Conservation (phyloP, 2,888 invertebrate genomes). For the Neoitamus cyanurus region DNA sequence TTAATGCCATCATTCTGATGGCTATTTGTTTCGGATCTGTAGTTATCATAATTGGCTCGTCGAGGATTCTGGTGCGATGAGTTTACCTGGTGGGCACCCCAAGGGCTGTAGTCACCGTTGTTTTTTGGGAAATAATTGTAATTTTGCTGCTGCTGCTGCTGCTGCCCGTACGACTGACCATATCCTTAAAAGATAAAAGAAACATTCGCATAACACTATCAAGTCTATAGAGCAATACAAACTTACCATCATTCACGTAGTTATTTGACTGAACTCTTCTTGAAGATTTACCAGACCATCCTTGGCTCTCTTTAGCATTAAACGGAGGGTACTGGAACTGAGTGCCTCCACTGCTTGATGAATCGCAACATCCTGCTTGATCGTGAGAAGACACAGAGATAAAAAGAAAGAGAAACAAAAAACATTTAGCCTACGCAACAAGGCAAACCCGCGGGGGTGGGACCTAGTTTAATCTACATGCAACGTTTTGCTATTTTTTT, state of each 20-base stretch:
- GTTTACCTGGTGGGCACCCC: slow-evolving; percentile 73
- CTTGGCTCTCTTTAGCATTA: slow-evolving; percentile 80
- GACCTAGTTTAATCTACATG: not conserved
- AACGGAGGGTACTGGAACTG: slow-evolving; percentile 93
- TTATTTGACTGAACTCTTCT: slow-evolving; percentile 49
- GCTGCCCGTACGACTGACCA: slow-evolving; percentile 72
- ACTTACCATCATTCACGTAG: slow-evolving; percentile 51
- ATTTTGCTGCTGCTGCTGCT: slow-evolving; percentile 27
- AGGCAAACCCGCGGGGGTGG: not conserved
- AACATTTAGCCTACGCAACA: not conserved
- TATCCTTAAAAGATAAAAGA: slow-evolving; percentile 49
- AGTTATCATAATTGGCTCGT: slow-evolving; percentile 80
- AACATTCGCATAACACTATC: too few relatives aligned
- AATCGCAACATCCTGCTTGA: slow-evolving; percentile 74
- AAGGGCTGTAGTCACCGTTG: slow-evolving; percentile 85
- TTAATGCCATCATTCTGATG: slow-evolving; percentile 52
- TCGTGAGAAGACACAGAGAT: slow-evolving; percentile 52
- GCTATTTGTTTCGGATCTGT: slow-evolving; percentile 60
- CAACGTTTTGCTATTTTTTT: not conserved
- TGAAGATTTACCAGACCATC: slow-evolving; percentile 72
- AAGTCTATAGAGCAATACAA: not conserved
- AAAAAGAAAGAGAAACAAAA: not conserved
- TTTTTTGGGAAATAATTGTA: slow-evolving; percentile 89
- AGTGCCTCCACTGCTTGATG: slow-evolving; percentile 68
- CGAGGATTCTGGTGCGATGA: slow-evolving; percentile 64